Percentiles rank a stretch among this genome's conserved stretches.
These are phyloP conservation scores for Ernsta delagoae DNA, from an alignment of 2,888 invertebrate genomes.

Conservation along the genomic window DNA sequence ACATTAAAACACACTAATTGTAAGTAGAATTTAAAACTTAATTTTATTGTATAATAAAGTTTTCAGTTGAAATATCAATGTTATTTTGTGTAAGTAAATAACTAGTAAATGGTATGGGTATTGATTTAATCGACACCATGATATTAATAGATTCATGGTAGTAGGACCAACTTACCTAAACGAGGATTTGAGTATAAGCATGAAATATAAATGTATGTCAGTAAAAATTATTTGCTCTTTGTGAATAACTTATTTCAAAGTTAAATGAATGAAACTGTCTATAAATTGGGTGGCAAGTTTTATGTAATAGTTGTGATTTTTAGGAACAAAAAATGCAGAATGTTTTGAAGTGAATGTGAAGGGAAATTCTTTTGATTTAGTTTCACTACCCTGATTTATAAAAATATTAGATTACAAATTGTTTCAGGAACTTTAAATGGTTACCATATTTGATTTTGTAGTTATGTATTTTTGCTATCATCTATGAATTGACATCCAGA, in stretches of 20 bases:
- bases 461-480: too few species aligned
- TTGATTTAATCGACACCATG: not conserved
- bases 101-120: constrained; percentile 15
- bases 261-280: not conserved
- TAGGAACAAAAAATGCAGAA: too few species aligned
- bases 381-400: too few species aligned
- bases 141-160: constrained; percentile 4
- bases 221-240: not conserved
- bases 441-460: too few species aligned
- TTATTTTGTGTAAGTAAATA: constrained; percentile 29
- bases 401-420: too few species aligned
- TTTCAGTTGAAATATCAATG: constrained; percentile 13
- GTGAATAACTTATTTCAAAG: not conserved
- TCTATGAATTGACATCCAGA: too few species aligned
- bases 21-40: constrained; percentile 8
- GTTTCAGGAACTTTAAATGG: too few species aligned
- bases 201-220: not conserved
- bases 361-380: too few species aligned
- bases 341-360: too few species aligned
- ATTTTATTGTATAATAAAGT: constrained; percentile 14
- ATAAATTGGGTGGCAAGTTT: too few species aligned
- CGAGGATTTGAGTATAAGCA: constrained; percentile 18
- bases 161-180: constrained; percentile 31
- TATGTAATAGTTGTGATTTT: too few species aligned
- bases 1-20: too few species aligned